Percentiles rank a stretch among this genome's conserved stretches.
phyloP scores from a whole-genome alignment of 2,888 invertebrate genomes.

The Oscheius sp. region DNA sequence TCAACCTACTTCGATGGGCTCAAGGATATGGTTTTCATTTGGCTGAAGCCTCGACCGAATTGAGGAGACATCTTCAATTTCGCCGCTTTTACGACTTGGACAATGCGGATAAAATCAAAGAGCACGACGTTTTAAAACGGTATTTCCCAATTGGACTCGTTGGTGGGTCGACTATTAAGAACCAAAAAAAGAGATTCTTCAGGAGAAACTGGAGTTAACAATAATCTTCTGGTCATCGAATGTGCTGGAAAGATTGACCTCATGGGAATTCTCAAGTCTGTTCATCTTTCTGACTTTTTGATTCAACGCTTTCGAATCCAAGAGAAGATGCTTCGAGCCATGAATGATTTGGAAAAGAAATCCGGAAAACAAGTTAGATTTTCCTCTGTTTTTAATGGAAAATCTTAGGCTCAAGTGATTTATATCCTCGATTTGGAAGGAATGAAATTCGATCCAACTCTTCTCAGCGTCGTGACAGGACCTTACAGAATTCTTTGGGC shows the following conservation, averaged over 20 bases:
- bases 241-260: constrained; percentile 62
- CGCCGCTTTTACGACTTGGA: constrained; percentile 54
- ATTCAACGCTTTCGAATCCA: constrained; percentile 56
- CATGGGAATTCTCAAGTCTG: constrained; percentile 58
- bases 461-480: constrained; percentile 60
- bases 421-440: constrained; percentile 63
- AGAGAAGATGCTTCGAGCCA: constrained; percentile 53
- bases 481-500: constrained; percentile 64
- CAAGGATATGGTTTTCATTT: constrained; percentile 53
- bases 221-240: constrained; percentile 58
- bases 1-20: constrained; percentile 60
- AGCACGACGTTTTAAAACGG: constrained; percentile 53
- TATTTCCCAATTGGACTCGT: constrained; percentile 61
- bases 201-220: constrained; percentile 57
- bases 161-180: constrained; percentile 31
- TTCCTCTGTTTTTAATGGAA: not conserved
- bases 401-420: constrained; percentile 37
- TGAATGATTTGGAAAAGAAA: constrained; percentile 56
- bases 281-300: constrained; percentile 56
- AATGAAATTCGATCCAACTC: constrained; percentile 55
- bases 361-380: constrained; percentile 44
- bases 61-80: constrained; percentile 55
- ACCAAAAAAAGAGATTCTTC: constrained; percentile 3
- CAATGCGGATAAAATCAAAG: constrained; percentile 41
- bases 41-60: constrained; percentile 48